Evolutionary conservation across 2,797 vertebrate genomes (phyloP), one percentile per base, ranked within the genome.

Genomic region (Lepus oiostolus): DNA sequence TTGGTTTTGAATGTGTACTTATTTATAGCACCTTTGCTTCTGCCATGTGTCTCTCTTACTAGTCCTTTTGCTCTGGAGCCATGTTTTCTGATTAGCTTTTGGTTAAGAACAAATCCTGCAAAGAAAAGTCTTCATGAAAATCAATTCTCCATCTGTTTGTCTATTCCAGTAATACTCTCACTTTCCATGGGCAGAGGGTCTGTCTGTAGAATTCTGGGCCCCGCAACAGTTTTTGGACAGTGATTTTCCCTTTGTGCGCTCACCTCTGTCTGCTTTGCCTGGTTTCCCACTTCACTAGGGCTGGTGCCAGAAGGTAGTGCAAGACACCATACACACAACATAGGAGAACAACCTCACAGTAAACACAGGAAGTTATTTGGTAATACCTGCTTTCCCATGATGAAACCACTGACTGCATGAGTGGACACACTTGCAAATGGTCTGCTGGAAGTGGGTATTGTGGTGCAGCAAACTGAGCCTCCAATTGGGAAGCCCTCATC

Each of bases 21-120:
- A 79, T 75, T 94, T 85, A 83, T 19, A 92, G 50, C 24, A 24
- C 42, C 50, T 14, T 60, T 62, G 80, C 28, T 93, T 94, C 80
- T 83, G 24, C 74, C 32, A 47, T 95, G 93, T 96, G 82, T 97
- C 91, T 90, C 67, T 89, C 72, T 76, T 72, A 74, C 9, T 68
- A 12, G n/a, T 58, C 62, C 58, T 30, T 63, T 50, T 60, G 47
- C n/a, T 74, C 71, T 32, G 5, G 35, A 65, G 16, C 47, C 71
- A 65, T n/a, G 22, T 72, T 71, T 62, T 77, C 68, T 62, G 38
- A 30, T 3, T 84, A 71, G 38, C 5, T 52, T 75, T 81, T 50
- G 74, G 63, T 30, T 82, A 54, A 91, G 79, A 85, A 52, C 82
- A 95, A 85, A 75, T 38, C 35, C 60, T 83, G 35, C 68, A 60